Base-by-base conservation (phyloP, 2,113 vertebrate species). In the Leucopsar rothschildi region DNA sequence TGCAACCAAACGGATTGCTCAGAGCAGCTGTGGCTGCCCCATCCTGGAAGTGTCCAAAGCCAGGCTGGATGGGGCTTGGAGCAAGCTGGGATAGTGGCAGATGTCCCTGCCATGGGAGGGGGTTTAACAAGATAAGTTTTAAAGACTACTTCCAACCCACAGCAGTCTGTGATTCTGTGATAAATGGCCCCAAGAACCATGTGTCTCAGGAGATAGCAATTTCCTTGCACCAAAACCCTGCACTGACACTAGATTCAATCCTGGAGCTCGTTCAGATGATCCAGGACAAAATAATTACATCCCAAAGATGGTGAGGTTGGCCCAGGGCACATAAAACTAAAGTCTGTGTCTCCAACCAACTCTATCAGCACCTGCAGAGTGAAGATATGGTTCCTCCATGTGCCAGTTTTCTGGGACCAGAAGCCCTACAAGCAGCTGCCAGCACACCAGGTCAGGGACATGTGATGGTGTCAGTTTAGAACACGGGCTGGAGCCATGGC, bases 401-500 rank as follows among this genome's bases (percentile, higher is more conserved):
- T 31, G 31, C 42, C 64, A 35, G 18, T 35, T 86, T 52, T 72
- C 76, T 68, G 66, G 52, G 14, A 61, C 22, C 33, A 71, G 50
- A 82, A 68, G 29, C 22, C 33, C 47, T 31, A 44, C 6, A 11
- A 59, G 57, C 59, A 49, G 12, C 35, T 28, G 15, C 19, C 84
- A 78, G 55, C 0, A 4, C 25, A 28, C 12, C 52, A 66, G 42
- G 20, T 22, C 45, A 55, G 23, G 55, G 23, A 10, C 10, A 4
- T 16, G 15, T 44, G 37, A 15, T 14, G 31, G 15, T 37, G n/a
- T 21, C 29, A 13, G 19, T 29, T 50, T 11, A 53, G 56, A 63
- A 27, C 33, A 20, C 0, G 0, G 37, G 45, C 23, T 61, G 3
- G 2, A 65, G 37, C 28, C 17, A 2, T 12, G 40, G 53, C 29